phyloP scores from a whole-genome alignment of 1,140 invertebrate species.

The Rhynchophorus ferrugineus region DNA sequence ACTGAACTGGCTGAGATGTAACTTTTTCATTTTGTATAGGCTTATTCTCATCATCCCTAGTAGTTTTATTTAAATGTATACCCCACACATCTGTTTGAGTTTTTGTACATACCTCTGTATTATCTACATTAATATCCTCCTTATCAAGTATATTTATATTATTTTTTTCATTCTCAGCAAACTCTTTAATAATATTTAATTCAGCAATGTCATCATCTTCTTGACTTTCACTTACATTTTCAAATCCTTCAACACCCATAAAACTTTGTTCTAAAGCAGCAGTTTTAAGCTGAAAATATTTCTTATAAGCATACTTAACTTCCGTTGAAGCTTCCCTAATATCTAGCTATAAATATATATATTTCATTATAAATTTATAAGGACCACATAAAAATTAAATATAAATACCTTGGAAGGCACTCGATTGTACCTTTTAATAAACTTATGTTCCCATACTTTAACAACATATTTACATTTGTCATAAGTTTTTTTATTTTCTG shows the following conservation, averaged over 20 bases:
- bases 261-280: conserved; percentile 61
- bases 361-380: conserved; percentile 17
- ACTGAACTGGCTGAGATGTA: conserved; percentile 30
- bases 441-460: conserved; percentile 72
- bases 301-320: conserved; percentile 70
- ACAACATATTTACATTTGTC: conserved; percentile 58
- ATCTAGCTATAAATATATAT: conserved; percentile 61
- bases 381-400: conserved; percentile 13
- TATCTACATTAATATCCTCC: too few relatives aligned
- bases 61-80: conserved; percentile 46
- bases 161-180: conserved; percentile 9
- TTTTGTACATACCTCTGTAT: not conserved
- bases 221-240: conserved; percentile 20
- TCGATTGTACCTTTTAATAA: conserved; percentile 57
- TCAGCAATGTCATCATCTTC: conserved; percentile 5
- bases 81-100: conserved; percentile 45
- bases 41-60: not conserved
- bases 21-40: not conserved
- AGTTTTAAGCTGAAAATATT: conserved; percentile 72
- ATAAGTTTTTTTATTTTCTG: conserved; percentile 32
- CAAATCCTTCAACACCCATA: conserved; percentile 41
- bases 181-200: conserved; percentile 12
- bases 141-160: too few relatives aligned
- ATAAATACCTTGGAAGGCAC: conserved; percentile 61
- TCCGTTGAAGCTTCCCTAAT: conserved; percentile 62